These are phyloP conservation scores for Phyllopteryx taeniolatus DNA, from an alignment of 2,113 vertebrate species.

Conservation along the genomic window DNA sequence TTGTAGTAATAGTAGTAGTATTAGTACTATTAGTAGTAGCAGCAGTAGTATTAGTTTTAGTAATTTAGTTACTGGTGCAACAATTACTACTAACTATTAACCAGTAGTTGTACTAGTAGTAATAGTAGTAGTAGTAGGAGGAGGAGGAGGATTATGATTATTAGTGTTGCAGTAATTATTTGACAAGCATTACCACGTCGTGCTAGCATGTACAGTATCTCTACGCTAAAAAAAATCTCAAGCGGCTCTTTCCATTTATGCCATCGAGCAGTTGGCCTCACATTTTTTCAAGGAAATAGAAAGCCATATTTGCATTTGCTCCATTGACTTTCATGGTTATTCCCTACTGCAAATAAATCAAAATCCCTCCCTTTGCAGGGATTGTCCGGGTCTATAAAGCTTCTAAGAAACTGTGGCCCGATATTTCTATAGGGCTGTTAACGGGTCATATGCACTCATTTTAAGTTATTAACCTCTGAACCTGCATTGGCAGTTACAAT, in stretches of 20 bases:
- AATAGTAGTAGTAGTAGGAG: background rate
- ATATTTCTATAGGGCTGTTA: constrained; percentile 14
- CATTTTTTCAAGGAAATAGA: constrained; percentile 46
- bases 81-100: background rate
- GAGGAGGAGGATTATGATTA: background rate
- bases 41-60: background rate
- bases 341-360: constrained; percentile 47
- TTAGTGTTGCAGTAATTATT: background rate
- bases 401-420: constrained; percentile 33
- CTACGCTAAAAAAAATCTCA: background rate
- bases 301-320: constrained; percentile 38
- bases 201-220: background rate
- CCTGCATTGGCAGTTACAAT: background rate
- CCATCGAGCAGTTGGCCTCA: constrained; percentile 33
- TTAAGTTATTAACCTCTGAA: background rate
- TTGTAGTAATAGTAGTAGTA: background rate
- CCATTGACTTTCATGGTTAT: constrained; percentile 60
- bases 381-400: constrained; percentile 26
- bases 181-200: background rate
- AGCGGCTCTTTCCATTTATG: constrained; percentile 46
- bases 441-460: background rate
- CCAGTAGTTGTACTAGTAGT: background rate
- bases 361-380: constrained; percentile 38
- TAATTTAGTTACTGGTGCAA: background rate
- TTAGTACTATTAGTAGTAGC: background rate